These are phyloP conservation scores for Ammodytes dubius DNA, from an alignment of 2,113 vertebrate genomes.

Conservation along the genomic window DNA sequence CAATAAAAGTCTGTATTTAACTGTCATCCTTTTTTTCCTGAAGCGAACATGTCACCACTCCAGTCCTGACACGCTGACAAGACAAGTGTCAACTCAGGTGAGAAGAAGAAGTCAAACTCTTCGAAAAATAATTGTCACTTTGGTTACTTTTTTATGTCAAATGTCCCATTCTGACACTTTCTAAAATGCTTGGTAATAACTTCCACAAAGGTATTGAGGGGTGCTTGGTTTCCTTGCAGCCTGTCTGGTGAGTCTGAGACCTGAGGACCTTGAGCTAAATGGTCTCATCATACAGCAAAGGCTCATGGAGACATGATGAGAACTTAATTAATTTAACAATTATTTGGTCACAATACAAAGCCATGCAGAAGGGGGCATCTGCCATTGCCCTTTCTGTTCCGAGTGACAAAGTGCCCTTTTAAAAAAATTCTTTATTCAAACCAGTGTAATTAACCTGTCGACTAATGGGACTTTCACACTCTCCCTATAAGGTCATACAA, in stretches of 20 bases:
- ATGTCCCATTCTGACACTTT: not conserved
- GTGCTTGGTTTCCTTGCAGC: not conserved
- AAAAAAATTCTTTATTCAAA: too few relatives aligned
- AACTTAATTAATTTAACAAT: too few relatives aligned
- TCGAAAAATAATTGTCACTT: not conserved
- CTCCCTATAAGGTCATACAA: too few relatives aligned
- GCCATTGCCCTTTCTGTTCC: too few relatives aligned
- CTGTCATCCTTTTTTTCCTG: not conserved
- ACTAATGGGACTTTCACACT: too few relatives aligned
- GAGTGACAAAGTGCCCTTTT: too few relatives aligned
- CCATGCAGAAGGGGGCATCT: too few relatives aligned
- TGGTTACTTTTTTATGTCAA: not conserved
- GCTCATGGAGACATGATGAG: too few relatives aligned
- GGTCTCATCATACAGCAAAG: too few relatives aligned
- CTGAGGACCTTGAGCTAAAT: too few relatives aligned
- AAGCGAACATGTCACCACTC: not conserved
- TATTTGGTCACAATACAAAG: too few relatives aligned
- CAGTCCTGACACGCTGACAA: not conserved
- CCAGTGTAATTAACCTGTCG: too few relatives aligned
- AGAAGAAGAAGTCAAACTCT: not conserved
- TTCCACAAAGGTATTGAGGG: not conserved
- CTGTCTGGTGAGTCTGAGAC: not conserved
- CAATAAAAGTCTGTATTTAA: slow-evolving; percentile 4
- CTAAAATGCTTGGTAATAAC: not conserved
- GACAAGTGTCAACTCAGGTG: slow-evolving; percentile 8